Conservation (phyloP, 2,888 invertebrate species). For the Pandemis heparana region DNA sequence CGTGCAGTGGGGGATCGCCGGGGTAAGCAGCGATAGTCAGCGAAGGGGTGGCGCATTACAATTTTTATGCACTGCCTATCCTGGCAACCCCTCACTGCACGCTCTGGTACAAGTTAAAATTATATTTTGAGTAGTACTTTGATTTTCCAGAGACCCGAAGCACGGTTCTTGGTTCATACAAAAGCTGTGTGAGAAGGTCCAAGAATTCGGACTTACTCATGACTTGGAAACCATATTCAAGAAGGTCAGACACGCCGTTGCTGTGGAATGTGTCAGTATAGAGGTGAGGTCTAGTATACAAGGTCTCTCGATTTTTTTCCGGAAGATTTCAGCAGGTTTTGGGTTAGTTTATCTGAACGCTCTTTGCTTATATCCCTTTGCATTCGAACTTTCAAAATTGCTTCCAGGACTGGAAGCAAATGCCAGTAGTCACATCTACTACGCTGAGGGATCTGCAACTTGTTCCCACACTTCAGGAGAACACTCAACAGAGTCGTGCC, state of each 20-base stretch:
- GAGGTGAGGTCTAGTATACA: too few species aligned
- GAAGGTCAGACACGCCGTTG: background rate
- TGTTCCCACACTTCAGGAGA: background rate
- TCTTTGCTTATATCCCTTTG: too few species aligned
- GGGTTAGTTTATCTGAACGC: too few species aligned
- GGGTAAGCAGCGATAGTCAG: too few species aligned
- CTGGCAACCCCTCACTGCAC: too few species aligned
- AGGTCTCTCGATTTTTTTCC: too few species aligned
- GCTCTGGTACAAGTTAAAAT: too few species aligned
- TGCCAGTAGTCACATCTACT: background rate
- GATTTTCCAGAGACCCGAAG: background rate
- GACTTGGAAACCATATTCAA: background rate
- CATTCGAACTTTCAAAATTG: background rate
- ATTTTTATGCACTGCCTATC: too few species aligned
- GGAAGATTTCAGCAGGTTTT: too few species aligned
- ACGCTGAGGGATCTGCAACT: background rate
- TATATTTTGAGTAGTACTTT: too few species aligned
- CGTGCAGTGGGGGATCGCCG: too few species aligned
- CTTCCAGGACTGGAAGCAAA: constrained; percentile 2
- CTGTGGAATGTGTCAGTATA: background rate
- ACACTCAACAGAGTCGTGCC: background rate
- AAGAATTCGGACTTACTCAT: background rate
- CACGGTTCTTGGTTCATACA: background rate
- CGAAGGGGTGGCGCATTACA: too few species aligned
- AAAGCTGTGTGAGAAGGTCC: background rate